A percentile compares a stretch with the other conserved stretches of the same genome.
These are phyloP conservation scores for Mesorhabditis spiculigera DNA, from an alignment of 2,888 invertebrate species.

Conservation along the genomic window DNA sequence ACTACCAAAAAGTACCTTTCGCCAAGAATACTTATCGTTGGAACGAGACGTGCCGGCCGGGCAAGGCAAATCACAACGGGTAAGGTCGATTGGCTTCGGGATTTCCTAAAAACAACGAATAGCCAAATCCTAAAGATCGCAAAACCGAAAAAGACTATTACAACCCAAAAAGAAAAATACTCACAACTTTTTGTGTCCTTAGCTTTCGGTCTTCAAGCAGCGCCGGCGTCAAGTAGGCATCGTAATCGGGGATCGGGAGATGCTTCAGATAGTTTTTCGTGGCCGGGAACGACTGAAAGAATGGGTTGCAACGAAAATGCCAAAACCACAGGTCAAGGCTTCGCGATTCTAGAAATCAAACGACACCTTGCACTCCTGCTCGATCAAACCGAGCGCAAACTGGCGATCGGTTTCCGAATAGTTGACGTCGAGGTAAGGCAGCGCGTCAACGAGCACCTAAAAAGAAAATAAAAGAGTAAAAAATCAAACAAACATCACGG, in stretches of 20 bases:
- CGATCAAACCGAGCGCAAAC: constrained; percentile 86
- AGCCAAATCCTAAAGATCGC: background rate
- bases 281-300: constrained; percentile 72
- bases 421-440: constrained; percentile 49
- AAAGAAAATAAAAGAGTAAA: too few species aligned
- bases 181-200: too few species aligned
- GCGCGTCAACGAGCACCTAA: constrained; percentile 33
- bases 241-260: constrained; percentile 74
- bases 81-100: constrained; percentile 47
- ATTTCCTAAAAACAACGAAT: constrained; percentile 34
- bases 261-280: constrained; percentile 95
- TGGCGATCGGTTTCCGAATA: constrained; percentile 50
- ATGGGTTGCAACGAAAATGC: too few species aligned
- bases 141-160: background rate
- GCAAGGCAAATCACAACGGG: constrained; percentile 51
- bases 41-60: constrained; percentile 40
- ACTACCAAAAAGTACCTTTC: constrained; percentile 22
- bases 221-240: constrained; percentile 67
- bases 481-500: too few species aligned
- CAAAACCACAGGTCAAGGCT: too few species aligned
- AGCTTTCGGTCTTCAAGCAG: constrained; percentile 12
- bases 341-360: too few species aligned
- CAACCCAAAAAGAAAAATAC: too few species aligned
- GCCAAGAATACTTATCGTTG: constrained; percentile 47
- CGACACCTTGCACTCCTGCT: constrained; percentile 85